Evolutionary conservation across 1,140 invertebrate genomes (phyloP), one percentile per base, ranked within the genome.

Genomic region (Leptopilina boulardi): DNA sequence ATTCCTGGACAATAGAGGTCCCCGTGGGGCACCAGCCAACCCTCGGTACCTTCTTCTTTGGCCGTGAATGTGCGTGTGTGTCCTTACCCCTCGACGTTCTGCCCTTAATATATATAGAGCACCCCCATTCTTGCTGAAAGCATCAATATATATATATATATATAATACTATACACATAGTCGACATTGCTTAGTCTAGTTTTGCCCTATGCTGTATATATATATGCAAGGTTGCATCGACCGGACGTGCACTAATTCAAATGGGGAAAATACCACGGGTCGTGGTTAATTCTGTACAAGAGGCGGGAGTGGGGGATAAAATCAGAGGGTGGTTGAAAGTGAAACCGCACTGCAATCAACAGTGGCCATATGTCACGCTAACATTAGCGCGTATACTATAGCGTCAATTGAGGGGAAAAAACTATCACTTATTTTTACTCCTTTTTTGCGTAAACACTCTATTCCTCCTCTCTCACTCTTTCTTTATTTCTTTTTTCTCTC

Each of bases 1-100:
- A 87, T 88, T 86, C 86, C 84, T n/a, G 87, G 87, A 89, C 88
- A 89, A 89, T 89, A 83, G 87, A 75, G 59, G 80, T 85, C 87
- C 87, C 87, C 85, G 84, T 87, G 88, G 87, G 85, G 86, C 85
- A 86, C 84, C 87, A 84, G 80, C 82, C 83, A 76, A 84, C 85
- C 86, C 87, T 88, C 85, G 83, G n/a, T 87, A 86, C 82, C 87
- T 87, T 85, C 86, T 86, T 87, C 84, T 85, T 87, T 82, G 84
- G 82, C 82, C 80, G 85, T 85, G 82, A 84, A 82, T 82, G 72
- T 80, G 82, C 78, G 81, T 83, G 84, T 83, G 83, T 86, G 81
- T 84, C 82, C 87, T 83, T 80, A 73, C 75, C 75, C 82, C 80
- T 80, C n/a, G 47, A 6, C 77, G 34, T 66, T 66, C 77, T 21